A percentile compares a stretch with the other conserved stretches of the same genome.
phyloP scores from a whole-genome alignment of 2,888 invertebrate genomes.

The Amiota mariae region DNA sequence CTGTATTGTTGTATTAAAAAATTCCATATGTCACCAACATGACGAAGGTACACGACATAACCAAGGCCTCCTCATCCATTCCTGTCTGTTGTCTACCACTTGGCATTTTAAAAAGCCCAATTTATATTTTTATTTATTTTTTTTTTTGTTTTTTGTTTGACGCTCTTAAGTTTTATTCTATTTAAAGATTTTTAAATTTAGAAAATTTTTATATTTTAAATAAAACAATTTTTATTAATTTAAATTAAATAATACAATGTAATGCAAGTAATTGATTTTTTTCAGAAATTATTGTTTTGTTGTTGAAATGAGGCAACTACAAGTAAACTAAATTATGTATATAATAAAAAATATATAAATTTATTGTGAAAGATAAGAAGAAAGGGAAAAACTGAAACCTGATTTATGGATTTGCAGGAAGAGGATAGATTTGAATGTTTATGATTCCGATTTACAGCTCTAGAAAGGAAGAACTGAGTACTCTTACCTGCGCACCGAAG shows the following conservation, averaged over 20 bases:
- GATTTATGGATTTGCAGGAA: slow-evolving; percentile 16
- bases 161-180: too few species aligned
- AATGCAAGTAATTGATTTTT: too few species aligned
- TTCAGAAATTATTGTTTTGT: slow-evolving; percentile 21
- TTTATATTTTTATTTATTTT: too few species aligned
- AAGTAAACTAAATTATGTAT: slow-evolving; percentile 57
- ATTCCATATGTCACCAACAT: slow-evolving; percentile 65
- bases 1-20: slow-evolving; percentile 57
- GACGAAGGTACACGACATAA: slow-evolving; percentile 54
- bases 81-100: too few species aligned
- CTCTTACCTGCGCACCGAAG: slow-evolving; percentile 42
- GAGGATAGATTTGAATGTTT: not conserved
- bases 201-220: too few species aligned
- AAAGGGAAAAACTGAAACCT: slow-evolving; percentile 14
- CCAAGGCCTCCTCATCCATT: too few species aligned
- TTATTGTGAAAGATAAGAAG: not conserved
- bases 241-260: too few species aligned
- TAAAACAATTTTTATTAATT: too few species aligned
- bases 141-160: too few species aligned
- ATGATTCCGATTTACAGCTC: too few species aligned
- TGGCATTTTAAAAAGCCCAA: too few species aligned
- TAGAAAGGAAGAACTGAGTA: not conserved
- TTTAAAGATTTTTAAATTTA: too few species aligned
- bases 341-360: not conserved
- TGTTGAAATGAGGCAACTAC: slow-evolving; percentile 60